Evolutionary conservation across 2,113 vertebrate genomes (phyloP), one percentile per base, ranked within the genome.

Genomic region (Barnardius zonarius): DNA sequence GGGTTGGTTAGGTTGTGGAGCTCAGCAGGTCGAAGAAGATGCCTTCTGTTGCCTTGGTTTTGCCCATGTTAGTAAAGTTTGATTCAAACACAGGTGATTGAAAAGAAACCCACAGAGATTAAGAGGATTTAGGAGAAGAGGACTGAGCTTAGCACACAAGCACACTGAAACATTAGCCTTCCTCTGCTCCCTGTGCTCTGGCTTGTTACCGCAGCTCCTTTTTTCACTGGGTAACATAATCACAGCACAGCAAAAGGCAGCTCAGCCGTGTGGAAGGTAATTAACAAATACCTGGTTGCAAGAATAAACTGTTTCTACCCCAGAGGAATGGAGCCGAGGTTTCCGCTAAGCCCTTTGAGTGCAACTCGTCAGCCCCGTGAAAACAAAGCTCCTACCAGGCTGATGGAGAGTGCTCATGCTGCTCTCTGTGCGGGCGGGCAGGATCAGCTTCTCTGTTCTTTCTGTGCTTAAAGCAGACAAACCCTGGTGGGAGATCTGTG

Each of bases 61-160:
- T 22, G 23, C 62, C 27, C 24, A 0, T 3, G 4, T 59, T 52
- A 2, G 9, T 12, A 8, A 48, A 13, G 63, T 66, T 88, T 9
- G 88, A 37, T 74, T 49, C 70, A 19, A 94, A 80, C 25, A 27
- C 82, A 84, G 67, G 87, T 87, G 96, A 95, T 5, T 62, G 88
- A 27, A 13, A 33, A 35, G 43, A 24, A n/a, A 46, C 4, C 11
- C 76, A 37, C 46, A 17, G 61, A 83, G 68, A 90, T 80, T 85
- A 85, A 96, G 93, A 91, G 91, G 97, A 97, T 96, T 96, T 91
- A 66, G 59, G 90, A 83, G 88, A 63, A 62, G 66, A 87, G 77
- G 92, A 11, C 57, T 1, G 46, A 79, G 88, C 90, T 84, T 81
- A 93, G 59, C 66, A 11, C 76, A 83, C 57, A 44, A 92, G 92